phyloP scores from a whole-genome alignment of 2,888 invertebrate genomes.

The Zygothrica quintamaculata region DNA sequence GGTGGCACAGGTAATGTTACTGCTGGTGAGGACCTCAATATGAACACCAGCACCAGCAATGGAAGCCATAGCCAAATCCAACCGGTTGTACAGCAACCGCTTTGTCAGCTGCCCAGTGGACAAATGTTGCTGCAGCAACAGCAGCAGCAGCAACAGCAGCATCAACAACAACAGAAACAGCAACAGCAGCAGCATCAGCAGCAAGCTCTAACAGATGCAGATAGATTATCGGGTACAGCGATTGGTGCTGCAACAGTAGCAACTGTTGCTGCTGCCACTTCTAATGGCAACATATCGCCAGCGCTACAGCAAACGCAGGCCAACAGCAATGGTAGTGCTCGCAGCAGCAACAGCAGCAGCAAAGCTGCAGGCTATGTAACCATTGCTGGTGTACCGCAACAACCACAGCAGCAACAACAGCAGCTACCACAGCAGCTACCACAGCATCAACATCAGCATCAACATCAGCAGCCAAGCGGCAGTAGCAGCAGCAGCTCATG shows the following conservation, averaged over 20 bases:
- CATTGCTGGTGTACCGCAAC: conserved; percentile 63
- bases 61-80: conserved; percentile 35
- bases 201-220: conserved; percentile 31
- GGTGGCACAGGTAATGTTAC: conserved; percentile 29
- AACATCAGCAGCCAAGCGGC: conserved; percentile 35
- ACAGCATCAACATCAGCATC: conserved; percentile 29
- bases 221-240: conserved; percentile 25
- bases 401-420: conserved; percentile 31
- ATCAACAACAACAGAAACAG: conserved; percentile 15
- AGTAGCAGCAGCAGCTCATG: conserved; percentile 72
- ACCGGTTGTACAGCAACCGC: conserved; percentile 40
- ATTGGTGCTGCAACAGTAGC: conserved; percentile 13
- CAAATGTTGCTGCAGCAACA: conserved; percentile 13
- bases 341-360: conserved; percentile 45
- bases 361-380: conserved; percentile 74
- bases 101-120: conserved; percentile 18
- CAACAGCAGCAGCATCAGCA: conserved; percentile 38
- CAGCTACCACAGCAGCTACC: conserved; percentile 56
- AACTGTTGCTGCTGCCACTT: conserved; percentile 44
- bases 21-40: conserved; percentile 69
- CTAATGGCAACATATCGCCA: conserved; percentile 80
- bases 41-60: conserved; percentile 57
- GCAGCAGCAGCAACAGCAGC: conserved; percentile 25
- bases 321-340: conserved; percentile 55
- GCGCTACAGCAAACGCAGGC: conserved; percentile 43